Conservation (phyloP, 2,888 invertebrate species). For the Caenorhabditis sulstoni region DNA sequence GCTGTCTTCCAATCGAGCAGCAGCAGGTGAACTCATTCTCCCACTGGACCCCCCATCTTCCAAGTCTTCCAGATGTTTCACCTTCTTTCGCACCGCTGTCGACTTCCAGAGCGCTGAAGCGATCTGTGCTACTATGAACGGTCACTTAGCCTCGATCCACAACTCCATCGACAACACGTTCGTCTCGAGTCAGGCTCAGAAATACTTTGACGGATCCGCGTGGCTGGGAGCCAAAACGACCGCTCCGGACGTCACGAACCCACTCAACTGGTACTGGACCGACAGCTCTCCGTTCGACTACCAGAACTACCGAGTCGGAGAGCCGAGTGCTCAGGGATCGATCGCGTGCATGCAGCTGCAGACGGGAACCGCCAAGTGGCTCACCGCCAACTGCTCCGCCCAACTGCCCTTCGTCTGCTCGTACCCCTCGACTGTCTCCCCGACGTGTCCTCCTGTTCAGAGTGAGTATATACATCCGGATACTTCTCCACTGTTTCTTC, state of each 20-base stretch:
- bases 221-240: conserved; percentile 56
- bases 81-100: conserved; percentile 31
- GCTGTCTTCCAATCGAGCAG: conserved; percentile 22
- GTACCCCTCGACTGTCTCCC: conserved; percentile 31
- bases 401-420: conserved; percentile 49
- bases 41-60: background rate
- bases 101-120: conserved; percentile 49
- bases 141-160: conserved; percentile 49
- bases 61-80: conserved; percentile 29
- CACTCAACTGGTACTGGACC: conserved; percentile 57
- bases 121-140: conserved; percentile 43
- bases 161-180: conserved; percentile 48
- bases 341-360: conserved; percentile 50
- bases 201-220: conserved; percentile 36
- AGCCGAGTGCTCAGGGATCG: conserved; percentile 43
- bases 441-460: conserved; percentile 44
- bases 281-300: conserved; percentile 50
- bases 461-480: conserved; percentile 16
- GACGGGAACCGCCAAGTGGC: conserved; percentile 48
- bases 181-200: conserved; percentile 41
- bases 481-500: background rate
- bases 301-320: conserved; percentile 51
- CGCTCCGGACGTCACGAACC: conserved; percentile 54
- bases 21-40: conserved; percentile 5
- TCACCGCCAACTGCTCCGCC: conserved; percentile 41